Base-by-base conservation (phyloP, 2,113 vertebrate genomes). In the Alligator sinensis region DNA sequence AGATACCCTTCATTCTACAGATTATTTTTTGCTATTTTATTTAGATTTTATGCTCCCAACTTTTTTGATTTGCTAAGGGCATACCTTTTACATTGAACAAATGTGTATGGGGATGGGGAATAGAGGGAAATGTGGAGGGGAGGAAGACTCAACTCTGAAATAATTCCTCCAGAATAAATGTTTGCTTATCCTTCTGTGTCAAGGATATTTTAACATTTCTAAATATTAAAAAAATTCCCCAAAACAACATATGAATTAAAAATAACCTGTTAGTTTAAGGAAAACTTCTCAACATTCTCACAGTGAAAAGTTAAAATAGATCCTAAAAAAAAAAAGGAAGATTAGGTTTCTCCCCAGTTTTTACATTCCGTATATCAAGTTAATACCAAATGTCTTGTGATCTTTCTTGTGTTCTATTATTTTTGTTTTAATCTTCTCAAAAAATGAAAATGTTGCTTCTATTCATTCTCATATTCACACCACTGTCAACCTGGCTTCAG, bases 381-480 rank as follows among this genome's bases (percentile, higher is more conserved):
- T 90, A 95, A 96, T 88, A 75, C 19, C 12, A 89, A 88, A 85
- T 2, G 0, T 81, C 58, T 88, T 57, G 86, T 1, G 74, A 22
- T 61, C 87, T 59, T 88, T 81, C 38, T 34, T 63, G 63, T 78
- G 4, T 75, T 90, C 88, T 80, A 61, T 80, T 94, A 5, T 79
- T 84, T 70, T 81, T 75, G 66, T 80, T 92, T 63, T 38, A 81
- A 79, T 95, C 78, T 89, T 82, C 83, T 75, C 17, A 27, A 34
- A 28, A 47, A 91, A 6, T 25, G 66, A 16, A 84, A 84, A 66
- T 8, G 6, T 75, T 86, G 25, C 6, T 88, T 95, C 60, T 86
- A 55, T 84, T 94, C 91, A 95, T 93, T 91, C 62, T 74, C 58
- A 81, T 91, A 84, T 95, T 94, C 18, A 89, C 70, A 93, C 21